These are phyloP conservation scores for Macroramphosus scolopax DNA, from an alignment of 2,797 vertebrate genomes.

Conservation along the genomic window DNA sequence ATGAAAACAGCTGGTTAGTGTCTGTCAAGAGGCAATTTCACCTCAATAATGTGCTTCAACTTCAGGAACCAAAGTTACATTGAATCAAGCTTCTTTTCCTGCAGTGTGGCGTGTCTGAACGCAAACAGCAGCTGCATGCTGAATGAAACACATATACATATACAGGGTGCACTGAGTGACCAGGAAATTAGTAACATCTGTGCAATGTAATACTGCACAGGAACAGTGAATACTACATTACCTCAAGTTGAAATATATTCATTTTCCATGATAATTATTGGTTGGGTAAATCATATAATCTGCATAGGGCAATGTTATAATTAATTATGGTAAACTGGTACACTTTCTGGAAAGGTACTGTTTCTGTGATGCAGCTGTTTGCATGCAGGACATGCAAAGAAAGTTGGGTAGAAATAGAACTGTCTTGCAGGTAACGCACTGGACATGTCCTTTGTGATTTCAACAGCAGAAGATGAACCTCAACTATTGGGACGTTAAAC, in stretches of 20 bases:
- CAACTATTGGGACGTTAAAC: too few relatives aligned
- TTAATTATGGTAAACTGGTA: too few relatives aligned
- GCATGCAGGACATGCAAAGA: too few relatives aligned
- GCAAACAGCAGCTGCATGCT: constrained; percentile 7
- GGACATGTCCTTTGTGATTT: too few relatives aligned
- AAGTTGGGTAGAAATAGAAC: too few relatives aligned
- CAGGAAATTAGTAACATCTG: constrained; percentile 28
- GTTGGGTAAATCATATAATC: too few relatives aligned
- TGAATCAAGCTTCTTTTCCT: constrained; percentile 1
- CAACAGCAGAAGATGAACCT: too few relatives aligned
- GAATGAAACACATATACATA: not conserved
- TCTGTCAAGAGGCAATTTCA: constrained; percentile 4
- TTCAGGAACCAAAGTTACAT: not conserved
- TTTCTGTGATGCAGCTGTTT: too few relatives aligned
- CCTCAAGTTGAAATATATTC: not conserved
- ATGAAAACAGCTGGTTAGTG: not conserved
- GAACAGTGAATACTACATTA: not conserved
- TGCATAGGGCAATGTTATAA: too few relatives aligned
- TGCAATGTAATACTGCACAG: not conserved
- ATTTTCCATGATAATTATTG: too few relatives aligned
- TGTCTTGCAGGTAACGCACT: too few relatives aligned
- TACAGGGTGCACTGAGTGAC: not conserved
- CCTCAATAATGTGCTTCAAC: not conserved
- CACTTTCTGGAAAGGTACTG: too few relatives aligned
- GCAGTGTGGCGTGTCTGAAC: constrained; percentile 2